Evolutionary conservation across 2,888 invertebrate species (phyloP).

Genomic region (Steinernema carpocapsae): DNA sequence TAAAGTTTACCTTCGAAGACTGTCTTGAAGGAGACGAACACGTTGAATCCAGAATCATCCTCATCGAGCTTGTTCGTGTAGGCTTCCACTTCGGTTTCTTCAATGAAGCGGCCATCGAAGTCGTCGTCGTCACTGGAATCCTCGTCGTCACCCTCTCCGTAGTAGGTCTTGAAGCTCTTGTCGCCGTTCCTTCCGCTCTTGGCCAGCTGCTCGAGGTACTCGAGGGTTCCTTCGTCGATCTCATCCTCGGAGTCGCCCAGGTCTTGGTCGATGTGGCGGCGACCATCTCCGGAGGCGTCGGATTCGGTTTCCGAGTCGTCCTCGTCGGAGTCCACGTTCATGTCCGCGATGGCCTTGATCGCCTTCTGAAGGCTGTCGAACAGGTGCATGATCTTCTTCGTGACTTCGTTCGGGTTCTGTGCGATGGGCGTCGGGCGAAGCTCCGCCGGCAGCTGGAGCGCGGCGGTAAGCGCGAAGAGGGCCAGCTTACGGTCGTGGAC

Average conservation of each 20-base stretch:
- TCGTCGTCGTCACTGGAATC: slow-evolving; percentile 47
- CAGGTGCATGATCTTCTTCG: slow-evolving; percentile 37
- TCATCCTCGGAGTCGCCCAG: slow-evolving; percentile 53
- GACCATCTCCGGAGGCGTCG: slow-evolving; percentile 44
- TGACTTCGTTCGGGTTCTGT: slow-evolving; percentile 24
- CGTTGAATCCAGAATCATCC: slow-evolving; percentile 46
- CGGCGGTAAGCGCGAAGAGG: slow-evolving; percentile 45
- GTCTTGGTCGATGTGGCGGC: slow-evolving; percentile 46
- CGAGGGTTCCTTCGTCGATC: slow-evolving; percentile 48
- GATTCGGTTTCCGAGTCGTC: slow-evolving; percentile 43
- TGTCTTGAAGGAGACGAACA: slow-evolving; percentile 47
- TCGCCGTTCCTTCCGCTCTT: slow-evolving; percentile 27
- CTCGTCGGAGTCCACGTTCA: slow-evolving; percentile 39
- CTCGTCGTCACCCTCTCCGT: slow-evolving; percentile 29
- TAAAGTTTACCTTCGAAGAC: slow-evolving; percentile 45
- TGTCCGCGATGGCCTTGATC: slow-evolving; percentile 49
- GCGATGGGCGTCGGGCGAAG: slow-evolving; percentile 44
- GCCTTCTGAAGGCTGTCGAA: slow-evolving; percentile 49
- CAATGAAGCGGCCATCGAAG: slow-evolving; percentile 46
- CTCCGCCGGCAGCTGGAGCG: slow-evolving; percentile 39
- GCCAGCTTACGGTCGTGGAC: slow-evolving; percentile 51
- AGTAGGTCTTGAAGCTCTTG: slow-evolving; percentile 24
- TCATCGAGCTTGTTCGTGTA: slow-evolving; percentile 47
- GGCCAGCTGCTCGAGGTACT: slow-evolving; percentile 47
- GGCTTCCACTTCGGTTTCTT: slow-evolving; percentile 51